phyloP scores from a whole-genome alignment of 1,140 invertebrate species.

The Drosophila arizonae region DNA sequence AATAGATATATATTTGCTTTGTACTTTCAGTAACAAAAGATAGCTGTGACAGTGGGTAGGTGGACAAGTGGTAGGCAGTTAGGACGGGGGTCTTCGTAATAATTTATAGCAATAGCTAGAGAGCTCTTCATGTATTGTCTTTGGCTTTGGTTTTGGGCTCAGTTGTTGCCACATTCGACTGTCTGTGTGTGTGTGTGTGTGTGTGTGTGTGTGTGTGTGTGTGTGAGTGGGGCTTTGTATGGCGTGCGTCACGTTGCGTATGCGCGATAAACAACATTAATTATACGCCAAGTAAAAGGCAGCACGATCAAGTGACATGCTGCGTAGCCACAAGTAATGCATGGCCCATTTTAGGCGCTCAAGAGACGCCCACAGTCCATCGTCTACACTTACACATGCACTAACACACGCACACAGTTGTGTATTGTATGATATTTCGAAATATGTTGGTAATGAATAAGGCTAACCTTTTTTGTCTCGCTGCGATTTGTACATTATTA shows the following conservation, averaged over 20 bases:
- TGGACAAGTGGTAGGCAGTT: constrained; percentile 61
- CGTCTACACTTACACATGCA: constrained; percentile 5
- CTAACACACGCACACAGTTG: background rate
- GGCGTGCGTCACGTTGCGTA: constrained; percentile 64
- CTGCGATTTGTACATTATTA: constrained; percentile 28
- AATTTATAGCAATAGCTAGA: constrained; percentile 43
- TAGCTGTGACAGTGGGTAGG: constrained; percentile 57
- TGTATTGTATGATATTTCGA: constrained; percentile 13
- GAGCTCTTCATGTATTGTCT: constrained; percentile 54
- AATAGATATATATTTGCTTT: constrained; percentile 15
- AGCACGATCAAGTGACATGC: constrained; percentile 53
- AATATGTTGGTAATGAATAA: constrained; percentile 28
- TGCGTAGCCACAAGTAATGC: constrained; percentile 27
- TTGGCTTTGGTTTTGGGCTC: constrained; percentile 26
- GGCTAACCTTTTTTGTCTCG: constrained; percentile 11
- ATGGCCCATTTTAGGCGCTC: constrained; percentile 50
- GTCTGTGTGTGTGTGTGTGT: background rate
- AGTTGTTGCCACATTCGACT: constrained; percentile 29
- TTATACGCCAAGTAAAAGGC: constrained; percentile 63
- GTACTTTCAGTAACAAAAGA: constrained; percentile 28
- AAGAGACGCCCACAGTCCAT: constrained; percentile 44
- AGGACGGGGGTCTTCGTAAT: constrained; percentile 26
- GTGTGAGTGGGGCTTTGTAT: constrained; percentile 25
- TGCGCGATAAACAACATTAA: constrained; percentile 69
- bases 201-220: constrained; percentile 1